Evolutionary conservation across 1,140 invertebrate species (phyloP).

Genomic region (Drosophila murphyi): DNA sequence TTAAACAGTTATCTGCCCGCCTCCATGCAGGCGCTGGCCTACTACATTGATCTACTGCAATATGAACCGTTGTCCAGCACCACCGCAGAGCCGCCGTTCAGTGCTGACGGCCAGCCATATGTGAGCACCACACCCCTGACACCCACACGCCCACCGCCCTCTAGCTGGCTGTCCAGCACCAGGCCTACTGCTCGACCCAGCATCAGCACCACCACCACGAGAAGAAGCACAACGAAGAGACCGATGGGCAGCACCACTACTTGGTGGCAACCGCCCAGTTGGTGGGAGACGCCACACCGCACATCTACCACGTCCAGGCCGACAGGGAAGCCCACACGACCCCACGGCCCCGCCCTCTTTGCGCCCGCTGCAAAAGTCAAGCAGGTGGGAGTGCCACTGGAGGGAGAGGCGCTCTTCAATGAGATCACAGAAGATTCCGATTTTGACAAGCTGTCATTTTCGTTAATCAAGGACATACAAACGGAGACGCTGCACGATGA

Average conservation of each 20-base stretch:
- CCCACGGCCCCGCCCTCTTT: constrained; percentile 66
- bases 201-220: background rate
- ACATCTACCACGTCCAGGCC: constrained; percentile 58
- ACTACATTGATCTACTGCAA: constrained; percentile 83
- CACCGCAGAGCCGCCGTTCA: constrained; percentile 73
- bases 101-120: constrained; percentile 42
- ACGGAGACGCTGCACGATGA: constrained; percentile 69
- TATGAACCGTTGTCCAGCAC: constrained; percentile 81
- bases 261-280: constrained; percentile 70
- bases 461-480: constrained; percentile 77
- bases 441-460: constrained; percentile 71
- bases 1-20: constrained; percentile 78
- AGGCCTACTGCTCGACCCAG: constrained; percentile 19
- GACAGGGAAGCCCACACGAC: constrained; percentile 54
- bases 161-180: background rate
- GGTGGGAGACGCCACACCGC: constrained; percentile 70
- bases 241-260: constrained; percentile 39
- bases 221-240: constrained; percentile 43
- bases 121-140: constrained; percentile 36
- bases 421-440: constrained; percentile 70
- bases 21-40: constrained; percentile 82
- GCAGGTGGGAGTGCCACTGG: constrained; percentile 13
- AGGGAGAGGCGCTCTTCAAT: constrained; percentile 68
- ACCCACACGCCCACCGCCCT: constrained; percentile 1
- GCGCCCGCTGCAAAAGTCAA: constrained; percentile 35